Evolutionary conservation across 2,113 vertebrate species (phyloP), one percentile per base, ranked within the genome.

Genomic region (Dasypus novemcinctus): DNA sequence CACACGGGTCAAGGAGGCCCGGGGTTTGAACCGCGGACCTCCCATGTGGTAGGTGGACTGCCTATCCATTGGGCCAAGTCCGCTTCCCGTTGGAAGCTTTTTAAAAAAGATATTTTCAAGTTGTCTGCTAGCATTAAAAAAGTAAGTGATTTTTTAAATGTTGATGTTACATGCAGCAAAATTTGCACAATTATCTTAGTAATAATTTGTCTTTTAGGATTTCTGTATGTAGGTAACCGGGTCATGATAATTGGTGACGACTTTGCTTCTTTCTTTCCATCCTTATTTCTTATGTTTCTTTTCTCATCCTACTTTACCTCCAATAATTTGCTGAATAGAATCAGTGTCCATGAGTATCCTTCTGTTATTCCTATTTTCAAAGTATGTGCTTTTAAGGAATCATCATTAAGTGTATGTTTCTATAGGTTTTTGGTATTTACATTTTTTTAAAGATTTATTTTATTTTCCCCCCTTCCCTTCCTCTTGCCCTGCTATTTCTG

Each of bases 121-220:
- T 36, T 95, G 59, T 76, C 21, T 81, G 27, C 76, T 88, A 29
- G 33, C 80, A 75, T 78, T 72, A 75, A 82, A 33, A 72, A 75
- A 94, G 27, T 21, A 94, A 69, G 17, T 63, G 49, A 75, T 90
- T 85, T 87, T 87, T 87, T 94, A 5, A 86, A 83, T 68, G 15
- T 31, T 88, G 63, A 78, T 68, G 27, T 83, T 78, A 43, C 25
- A 84, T 72, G 15, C 52, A 80, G 17, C 3, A 96, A 74, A 90
- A 68, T 3, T 61, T 82, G 15, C 15, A 86, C 38, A 92, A 20
- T 74, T 95, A 41, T 79, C 14, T 76, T 36, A 87, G 74, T 90
- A 90, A 36, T 66, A 84, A 88, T 52, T 20, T 57, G 79, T 59
- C 46, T 92, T 90, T 69, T 90, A 43, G 72, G 36, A 52, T 90